phyloP scores from a whole-genome alignment of 2,113 vertebrate species.

The Zosterops pallidus region DNA sequence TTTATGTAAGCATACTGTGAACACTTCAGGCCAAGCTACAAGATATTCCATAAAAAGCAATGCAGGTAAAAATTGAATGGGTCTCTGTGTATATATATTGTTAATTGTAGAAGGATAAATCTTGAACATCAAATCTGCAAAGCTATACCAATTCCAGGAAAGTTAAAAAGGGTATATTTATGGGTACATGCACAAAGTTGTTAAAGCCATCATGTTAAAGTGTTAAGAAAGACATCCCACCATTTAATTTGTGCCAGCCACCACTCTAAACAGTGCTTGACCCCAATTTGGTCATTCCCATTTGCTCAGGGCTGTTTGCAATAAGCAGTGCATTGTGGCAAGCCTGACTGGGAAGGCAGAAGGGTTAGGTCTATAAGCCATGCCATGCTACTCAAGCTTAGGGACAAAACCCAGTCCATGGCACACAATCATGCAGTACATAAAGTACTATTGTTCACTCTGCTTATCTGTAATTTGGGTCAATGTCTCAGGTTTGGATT shows the following conservation, averaged over 20 bases:
- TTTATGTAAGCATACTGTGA: background rate
- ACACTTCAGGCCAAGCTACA: background rate
- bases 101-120: background rate
- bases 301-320: background rate
- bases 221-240: background rate
- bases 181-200: background rate
- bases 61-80: background rate
- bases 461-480: background rate
- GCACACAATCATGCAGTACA: background rate
- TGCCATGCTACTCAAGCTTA: background rate
- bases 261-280: background rate
- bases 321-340: background rate
- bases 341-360: background rate
- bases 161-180: background rate
- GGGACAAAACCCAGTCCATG: background rate
- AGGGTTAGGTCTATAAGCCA: background rate
- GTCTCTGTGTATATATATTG: background rate
- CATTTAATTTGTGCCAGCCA: background rate
- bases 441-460: background rate
- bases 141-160: background rate
- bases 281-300: rapidly evolving
- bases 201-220: background rate
- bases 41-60: background rate
- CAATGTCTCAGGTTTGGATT: background rate
- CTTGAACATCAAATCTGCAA: background rate